Conservation (phyloP, 2,797 vertebrate genomes). For the Coregonus ussuriensis region DNA sequence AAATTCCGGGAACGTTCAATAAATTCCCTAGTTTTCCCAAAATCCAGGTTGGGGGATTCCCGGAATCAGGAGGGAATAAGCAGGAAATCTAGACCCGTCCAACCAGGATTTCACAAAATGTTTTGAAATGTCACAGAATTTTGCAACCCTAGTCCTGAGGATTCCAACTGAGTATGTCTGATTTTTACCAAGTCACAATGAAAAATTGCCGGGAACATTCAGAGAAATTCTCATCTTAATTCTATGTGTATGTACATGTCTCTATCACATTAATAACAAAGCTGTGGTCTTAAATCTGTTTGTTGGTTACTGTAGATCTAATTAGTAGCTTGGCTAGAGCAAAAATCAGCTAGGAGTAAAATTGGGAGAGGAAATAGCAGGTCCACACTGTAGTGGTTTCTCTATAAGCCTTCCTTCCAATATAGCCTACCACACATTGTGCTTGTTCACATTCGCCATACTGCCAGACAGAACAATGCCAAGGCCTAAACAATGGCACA, state of each 20-base stretch:
- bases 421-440: slow-evolving; percentile 34
- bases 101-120: no score
- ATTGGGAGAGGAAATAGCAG: slow-evolving; percentile 7
- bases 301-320: slow-evolving; percentile 5
- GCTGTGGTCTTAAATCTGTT: background rate
- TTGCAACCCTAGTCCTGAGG: background rate
- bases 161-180: background rate
- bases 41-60: no score
- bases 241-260: background rate
- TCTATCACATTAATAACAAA: background rate
- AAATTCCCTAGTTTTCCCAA: no score
- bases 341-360: background rate
- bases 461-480: slow-evolving; percentile 48
- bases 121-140: no score
- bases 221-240: background rate
- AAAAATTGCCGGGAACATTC: background rate
- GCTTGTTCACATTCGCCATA: slow-evolving; percentile 46
- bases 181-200: background rate
- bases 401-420: slow-evolving; percentile 29
- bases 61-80: no score
- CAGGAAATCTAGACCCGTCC: no score
- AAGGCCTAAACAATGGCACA: slow-evolving; percentile 64
- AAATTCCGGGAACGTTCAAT: no score
- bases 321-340: background rate
- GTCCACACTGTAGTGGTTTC: slow-evolving; percentile 11